phyloP scores from a whole-genome alignment of 2,888 invertebrate species.

The Hyalella azteca region DNA sequence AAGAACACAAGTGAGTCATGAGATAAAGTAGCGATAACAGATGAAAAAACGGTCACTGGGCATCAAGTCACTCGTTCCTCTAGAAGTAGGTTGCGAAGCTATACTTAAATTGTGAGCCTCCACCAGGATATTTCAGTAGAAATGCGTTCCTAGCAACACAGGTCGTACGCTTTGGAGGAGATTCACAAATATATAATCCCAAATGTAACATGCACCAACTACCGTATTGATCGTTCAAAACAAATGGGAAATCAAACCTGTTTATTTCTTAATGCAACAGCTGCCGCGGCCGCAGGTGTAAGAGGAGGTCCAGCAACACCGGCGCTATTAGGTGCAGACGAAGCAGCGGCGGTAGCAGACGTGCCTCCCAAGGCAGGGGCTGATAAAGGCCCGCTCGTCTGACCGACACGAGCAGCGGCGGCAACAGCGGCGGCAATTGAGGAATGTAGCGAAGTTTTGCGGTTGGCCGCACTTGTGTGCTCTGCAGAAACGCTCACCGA shows the following conservation, averaged over 20 bases:
- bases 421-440: background rate
- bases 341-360: slow-evolving; percentile 9
- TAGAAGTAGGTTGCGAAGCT: too few relatives aligned
- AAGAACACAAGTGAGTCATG: too few relatives aligned
- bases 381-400: slow-evolving; percentile 16
- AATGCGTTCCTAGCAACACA: too few relatives aligned
- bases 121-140: too few relatives aligned
- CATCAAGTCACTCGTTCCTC: too few relatives aligned
- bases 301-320: background rate
- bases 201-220: too few relatives aligned
- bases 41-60: too few relatives aligned
- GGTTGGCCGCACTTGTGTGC: background rate
- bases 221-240: background rate
- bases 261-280: background rate
- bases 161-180: too few relatives aligned
- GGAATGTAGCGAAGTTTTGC: background rate
- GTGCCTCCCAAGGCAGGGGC: slow-evolving; percentile 8
- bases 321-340: background rate
- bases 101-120: too few relatives aligned
- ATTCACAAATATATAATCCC: too few relatives aligned
- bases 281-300: slow-evolving; percentile 7
- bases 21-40: too few relatives aligned
- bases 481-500: background rate
- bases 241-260: background rate
- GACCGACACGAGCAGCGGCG: background rate